Percentiles rank a stretch among this genome's conserved stretches.
Evolutionary conservation across 1,140 invertebrate species (phyloP).

Genomic region (Caenorhabditis elegans): WBcel235 BX284606.5:10135501-10136000

Average conservation of each 20-base stretch:
- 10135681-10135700: too few relatives aligned
- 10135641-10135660: too few relatives aligned
- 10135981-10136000: too few relatives aligned
- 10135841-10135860: neutral
- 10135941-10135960: too few relatives aligned
- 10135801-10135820: neutral
- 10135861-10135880: neutral
- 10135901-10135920: too few relatives aligned
- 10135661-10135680: too few relatives aligned
- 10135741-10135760: neutral
- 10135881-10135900: too few relatives aligned
- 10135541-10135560: neutral
- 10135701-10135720: too few relatives aligned
- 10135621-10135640: too few relatives aligned
- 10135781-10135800: neutral
- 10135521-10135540: neutral
- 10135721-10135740: slow-evolving; percentile 14
- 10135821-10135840: neutral
- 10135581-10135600: too few relatives aligned
- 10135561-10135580: slow-evolving; percentile 20
- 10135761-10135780: neutral
- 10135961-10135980: too few relatives aligned
- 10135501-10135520: slow-evolving; percentile 7
- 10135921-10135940: too few relatives aligned
- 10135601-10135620: neutral